Evolutionary conservation across 2,888 invertebrate genomes (phyloP), one percentile per base, ranked within the genome.

Genomic region (Tenthredo mesomela): DNA sequence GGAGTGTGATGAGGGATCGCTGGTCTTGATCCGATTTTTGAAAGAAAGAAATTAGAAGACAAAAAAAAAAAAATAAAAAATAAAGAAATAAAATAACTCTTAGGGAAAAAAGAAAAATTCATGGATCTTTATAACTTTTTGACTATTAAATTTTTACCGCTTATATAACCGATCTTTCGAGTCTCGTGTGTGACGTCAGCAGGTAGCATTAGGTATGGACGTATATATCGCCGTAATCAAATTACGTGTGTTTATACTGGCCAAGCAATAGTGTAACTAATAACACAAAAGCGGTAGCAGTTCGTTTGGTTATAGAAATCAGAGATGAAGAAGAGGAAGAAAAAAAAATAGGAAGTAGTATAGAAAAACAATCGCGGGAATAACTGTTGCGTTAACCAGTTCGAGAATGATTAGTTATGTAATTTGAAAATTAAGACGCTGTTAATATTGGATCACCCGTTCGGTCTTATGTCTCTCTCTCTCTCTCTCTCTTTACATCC

Each of bases 401-500:
- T 33, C 29, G 10, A 40, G 73, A 43, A 73, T 61, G 18, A 25
- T 61, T 18, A 21, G 21, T 80, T 61, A 80, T n/a, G 21, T 61
- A 37, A 80, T 61, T 80, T 40, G 37, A 43, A 80, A 80, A 80
- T 40, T 40, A 25, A 40, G 21, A 21, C 21, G 21, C 40, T 50
- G 61, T 80, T 61, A 80, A n/a, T 37, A 77, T 15, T 25, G 5
- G 15, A 15, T 47, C 40, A 40, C n/a, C 15, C 78, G 21, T 78
- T 77, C 54, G 2, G 73, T 47, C 21, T 2, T 29, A 2, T 29
- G 29, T 86, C 80, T 80, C 33, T 61, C 33, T 84, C 61, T 84
- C 65, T 71, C 77, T 84, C 80, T 73, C 25, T 61, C 33, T 84
- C 50, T 29, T 29, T 29, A 1, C 29, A 2, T 29, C 29, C 29